Evolutionary conservation across 2,888 invertebrate species (phyloP), one percentile per base, ranked within the genome.

Genomic region (Acleris laterana): DNA sequence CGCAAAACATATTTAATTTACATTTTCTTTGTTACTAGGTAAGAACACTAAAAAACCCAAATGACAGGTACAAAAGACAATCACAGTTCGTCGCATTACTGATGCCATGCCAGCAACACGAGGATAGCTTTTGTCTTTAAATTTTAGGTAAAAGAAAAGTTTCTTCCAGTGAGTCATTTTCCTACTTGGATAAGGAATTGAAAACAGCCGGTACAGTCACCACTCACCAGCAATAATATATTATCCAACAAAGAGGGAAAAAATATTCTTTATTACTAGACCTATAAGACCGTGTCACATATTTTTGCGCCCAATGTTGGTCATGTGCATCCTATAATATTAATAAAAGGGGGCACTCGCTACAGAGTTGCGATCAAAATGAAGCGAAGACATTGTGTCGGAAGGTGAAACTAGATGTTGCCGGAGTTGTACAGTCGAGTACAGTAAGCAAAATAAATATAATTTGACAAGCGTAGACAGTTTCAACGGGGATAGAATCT

Each of bases 401-500:
- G 56, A 9, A 44, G n/a, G 9, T 2, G 9, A 5, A 46, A 46
- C 5, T 13, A 46, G 9, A 5, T 17, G 44, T 46, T 17, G 57
- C 17, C 25, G 22, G 25, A n/a, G 11, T 7, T 25, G 44, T 22
- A 42, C n/a, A 38, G 20, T 44, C 22, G 46, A 11, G 32, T 17
- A 13, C 22, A 32, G 11, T 22, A 16, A 13, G 25, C 11, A 17
- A 19, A 11, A 16, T 42, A 20, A 17, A 20, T 44, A n/a, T 32
- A 55, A 48, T 49, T 46, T 51, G 50, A 50, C n/a, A 44, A 32
- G n/a, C 20, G 19, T 49, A 9, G n/a, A n/a, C n/a, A n/a, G 13
- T 53, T 59, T 57, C 53, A 48, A 62, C 17, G 50, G 22, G 46
- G 42, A 48, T 74, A 79, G 78, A 79, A 87, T 88, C 87, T 88